Conservation (phyloP, 2,113 vertebrate species). For the Pongo pygmaeus region DNA sequence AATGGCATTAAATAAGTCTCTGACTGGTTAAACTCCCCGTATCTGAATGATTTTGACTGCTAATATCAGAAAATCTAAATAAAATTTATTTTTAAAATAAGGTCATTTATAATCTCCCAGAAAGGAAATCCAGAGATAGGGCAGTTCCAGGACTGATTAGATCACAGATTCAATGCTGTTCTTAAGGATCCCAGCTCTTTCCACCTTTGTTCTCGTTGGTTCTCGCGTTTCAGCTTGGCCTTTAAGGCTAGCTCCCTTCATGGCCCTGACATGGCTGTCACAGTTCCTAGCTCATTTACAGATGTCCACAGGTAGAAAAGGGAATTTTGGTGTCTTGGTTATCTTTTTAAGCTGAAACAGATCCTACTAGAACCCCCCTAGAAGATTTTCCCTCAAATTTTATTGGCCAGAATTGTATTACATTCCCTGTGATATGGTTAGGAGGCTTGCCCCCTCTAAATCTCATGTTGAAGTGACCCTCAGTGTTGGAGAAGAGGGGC, state of each 20-base stretch:
- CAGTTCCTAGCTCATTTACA: neutral
- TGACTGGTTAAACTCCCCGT: neutral
- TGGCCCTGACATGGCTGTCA: neutral
- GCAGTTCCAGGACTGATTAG: neutral
- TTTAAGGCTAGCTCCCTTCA: neutral
- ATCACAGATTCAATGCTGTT: neutral
- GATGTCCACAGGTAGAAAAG: neutral
- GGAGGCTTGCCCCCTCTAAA: too few relatives aligned
- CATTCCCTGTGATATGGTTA: too few relatives aligned
- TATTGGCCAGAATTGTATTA: neutral
- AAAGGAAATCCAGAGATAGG: neutral
- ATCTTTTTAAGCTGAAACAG: neutral
- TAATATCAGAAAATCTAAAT: neutral
- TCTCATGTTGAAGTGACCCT: too few relatives aligned
- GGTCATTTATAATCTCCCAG: neutral
- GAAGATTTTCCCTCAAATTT: neutral
- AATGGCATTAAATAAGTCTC: neutral
- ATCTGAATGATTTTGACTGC: neutral
- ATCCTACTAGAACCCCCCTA: neutral
- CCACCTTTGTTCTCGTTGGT: neutral
- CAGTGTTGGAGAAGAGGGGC: too few relatives aligned
- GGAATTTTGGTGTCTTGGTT: neutral
- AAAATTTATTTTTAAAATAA: neutral
- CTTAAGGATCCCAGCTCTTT: neutral
- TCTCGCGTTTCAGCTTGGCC: neutral